Evolutionary conservation across 2,113 vertebrate genomes (phyloP).

Genomic region (Alces alces): DNA sequence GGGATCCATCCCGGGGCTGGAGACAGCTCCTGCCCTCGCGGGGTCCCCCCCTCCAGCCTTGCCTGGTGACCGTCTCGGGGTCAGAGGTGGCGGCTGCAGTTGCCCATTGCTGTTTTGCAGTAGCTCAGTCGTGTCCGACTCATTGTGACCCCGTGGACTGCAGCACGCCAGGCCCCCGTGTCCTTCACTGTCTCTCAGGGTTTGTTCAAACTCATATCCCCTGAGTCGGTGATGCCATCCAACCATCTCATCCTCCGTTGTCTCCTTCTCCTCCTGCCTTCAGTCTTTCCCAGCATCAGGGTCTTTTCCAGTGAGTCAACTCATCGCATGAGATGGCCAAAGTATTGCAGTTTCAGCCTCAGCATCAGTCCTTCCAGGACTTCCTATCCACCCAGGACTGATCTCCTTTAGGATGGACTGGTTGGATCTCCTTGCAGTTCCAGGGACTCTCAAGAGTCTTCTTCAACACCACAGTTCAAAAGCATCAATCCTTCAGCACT

Average conservation of each 20-base stretch:
- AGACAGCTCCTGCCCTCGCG: rapidly evolving
- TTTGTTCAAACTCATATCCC: not conserved
- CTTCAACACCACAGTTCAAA: not conserved
- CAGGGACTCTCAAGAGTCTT: not conserved
- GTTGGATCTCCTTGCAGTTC: not conserved
- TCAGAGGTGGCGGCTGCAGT: rapidly evolving
- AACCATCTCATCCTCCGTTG: not conserved
- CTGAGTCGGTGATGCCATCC: not conserved
- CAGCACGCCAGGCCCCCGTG: not conserved
- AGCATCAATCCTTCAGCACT: rapidly evolving
- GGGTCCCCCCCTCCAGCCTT: not conserved
- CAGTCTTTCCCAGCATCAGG: not conserved
- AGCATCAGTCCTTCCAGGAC: not conserved
- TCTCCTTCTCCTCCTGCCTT: not conserved
- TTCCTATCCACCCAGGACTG: no score
- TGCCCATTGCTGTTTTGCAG: not conserved
- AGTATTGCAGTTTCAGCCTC: not conserved
- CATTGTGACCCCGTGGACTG: not conserved
- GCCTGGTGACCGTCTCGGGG: rapidly evolving
- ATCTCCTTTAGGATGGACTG: not conserved
- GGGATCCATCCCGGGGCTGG: not conserved
- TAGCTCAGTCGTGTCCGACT: not conserved
- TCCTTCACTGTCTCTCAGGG: not conserved
- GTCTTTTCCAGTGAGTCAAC: not conserved
- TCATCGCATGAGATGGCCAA: not conserved